These are phyloP conservation scores for Amphiduros pacificus DNA, from an alignment of 2,888 invertebrate species.

Conservation along the genomic window DNA sequence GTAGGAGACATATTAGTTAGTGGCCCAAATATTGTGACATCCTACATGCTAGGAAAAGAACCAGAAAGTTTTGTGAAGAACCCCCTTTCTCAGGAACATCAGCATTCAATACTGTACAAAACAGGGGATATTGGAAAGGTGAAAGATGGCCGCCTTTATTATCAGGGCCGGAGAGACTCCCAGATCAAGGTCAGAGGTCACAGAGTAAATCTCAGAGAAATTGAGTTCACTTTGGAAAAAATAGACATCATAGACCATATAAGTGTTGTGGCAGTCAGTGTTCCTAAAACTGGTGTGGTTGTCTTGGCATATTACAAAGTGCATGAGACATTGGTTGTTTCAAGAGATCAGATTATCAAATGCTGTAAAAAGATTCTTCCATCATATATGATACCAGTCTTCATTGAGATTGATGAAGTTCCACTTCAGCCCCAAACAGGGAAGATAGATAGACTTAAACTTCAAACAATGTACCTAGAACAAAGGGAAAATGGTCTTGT, in stretches of 20 bases:
- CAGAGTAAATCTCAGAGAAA: slow-evolving; percentile 81
- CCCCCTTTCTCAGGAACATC: slow-evolving; percentile 66
- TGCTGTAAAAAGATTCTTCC: too few species aligned
- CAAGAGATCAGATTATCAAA: too few species aligned
- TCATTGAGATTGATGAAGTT: not conserved
- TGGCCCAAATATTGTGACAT: slow-evolving; percentile 77
- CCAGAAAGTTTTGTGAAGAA: not conserved
- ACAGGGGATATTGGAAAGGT: slow-evolving; percentile 84
- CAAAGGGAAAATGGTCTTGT: too few species aligned
- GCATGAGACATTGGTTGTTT: too few species aligned
- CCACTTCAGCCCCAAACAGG: not conserved
- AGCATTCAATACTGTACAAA: slow-evolving; percentile 67
- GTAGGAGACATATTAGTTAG: slow-evolving; percentile 82
- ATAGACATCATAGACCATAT: not conserved
- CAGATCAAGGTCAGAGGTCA: slow-evolving; percentile 69
- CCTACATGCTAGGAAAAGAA: slow-evolving; percentile 64
- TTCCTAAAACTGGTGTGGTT: too few species aligned
- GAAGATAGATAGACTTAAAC: too few species aligned
- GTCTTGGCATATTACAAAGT: too few species aligned
- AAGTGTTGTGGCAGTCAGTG: too few species aligned
- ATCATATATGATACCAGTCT: too few species aligned
- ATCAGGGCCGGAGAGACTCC: slow-evolving; percentile 82
- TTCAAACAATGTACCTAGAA: too few species aligned
- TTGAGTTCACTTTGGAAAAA: slow-evolving; percentile 64
- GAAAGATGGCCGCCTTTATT: slow-evolving; percentile 68